These are phyloP conservation scores for Endotricha flammealis DNA, from an alignment of 2,888 invertebrate species.

Conservation along the genomic window DNA sequence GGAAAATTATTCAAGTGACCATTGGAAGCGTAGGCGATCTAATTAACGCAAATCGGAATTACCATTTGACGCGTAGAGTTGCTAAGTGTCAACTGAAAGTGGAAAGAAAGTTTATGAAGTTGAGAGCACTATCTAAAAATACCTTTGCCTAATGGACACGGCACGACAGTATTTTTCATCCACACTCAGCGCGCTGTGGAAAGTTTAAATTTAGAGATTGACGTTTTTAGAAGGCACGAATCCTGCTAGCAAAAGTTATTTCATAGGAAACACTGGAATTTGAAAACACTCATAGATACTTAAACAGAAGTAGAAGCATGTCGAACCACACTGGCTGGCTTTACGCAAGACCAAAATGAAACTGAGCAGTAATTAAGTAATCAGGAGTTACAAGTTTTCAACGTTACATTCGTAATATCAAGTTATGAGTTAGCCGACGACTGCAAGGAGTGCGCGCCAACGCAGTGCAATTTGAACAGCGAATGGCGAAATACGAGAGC, in stretches of 20 bases:
- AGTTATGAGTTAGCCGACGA: constrained; percentile 29
- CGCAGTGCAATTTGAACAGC: constrained; percentile 59
- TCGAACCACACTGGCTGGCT: background rate
- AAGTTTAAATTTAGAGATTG: constrained; percentile 63
- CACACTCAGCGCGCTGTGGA: constrained; percentile 45
- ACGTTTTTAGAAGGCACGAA: constrained; percentile 56
- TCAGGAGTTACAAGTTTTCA: constrained; percentile 22
- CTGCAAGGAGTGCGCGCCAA: constrained; percentile 44
- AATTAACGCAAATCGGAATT: constrained; percentile 19
- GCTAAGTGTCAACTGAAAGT: constrained; percentile 30
- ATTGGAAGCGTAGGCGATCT: constrained; percentile 17
- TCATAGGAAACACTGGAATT: constrained; percentile 20
- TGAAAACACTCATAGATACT: constrained; percentile 19
- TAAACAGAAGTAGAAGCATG: constrained; percentile 14
- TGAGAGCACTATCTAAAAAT: constrained; percentile 53
- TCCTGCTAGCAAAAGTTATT: constrained; percentile 29
- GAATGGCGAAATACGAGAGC: constrained; percentile 67
- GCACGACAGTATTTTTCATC: constrained; percentile 61
- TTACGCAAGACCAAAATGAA: constrained; percentile 18
- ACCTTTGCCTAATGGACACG: constrained; percentile 63
- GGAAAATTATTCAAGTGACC: constrained; percentile 22
- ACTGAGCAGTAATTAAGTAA: constrained; percentile 26
- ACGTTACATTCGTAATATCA: constrained; percentile 39
- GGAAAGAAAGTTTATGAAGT: constrained; percentile 41
- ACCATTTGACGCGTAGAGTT: constrained; percentile 2